phyloP scores from a whole-genome alignment of 2,113 vertebrate species.

The Clarias macrocephalus region DNA sequence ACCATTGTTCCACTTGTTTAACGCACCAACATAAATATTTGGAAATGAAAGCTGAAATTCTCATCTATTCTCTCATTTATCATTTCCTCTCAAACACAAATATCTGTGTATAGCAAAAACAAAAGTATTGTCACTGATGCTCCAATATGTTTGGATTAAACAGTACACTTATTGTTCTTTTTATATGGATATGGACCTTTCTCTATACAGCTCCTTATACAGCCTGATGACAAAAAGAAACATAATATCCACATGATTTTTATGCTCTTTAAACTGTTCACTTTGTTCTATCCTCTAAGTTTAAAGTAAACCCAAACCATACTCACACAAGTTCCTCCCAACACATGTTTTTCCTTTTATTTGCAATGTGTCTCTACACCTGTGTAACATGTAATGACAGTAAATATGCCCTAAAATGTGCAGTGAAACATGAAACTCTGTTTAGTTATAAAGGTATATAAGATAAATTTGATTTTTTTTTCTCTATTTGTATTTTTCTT shows the following conservation, averaged over 20 bases:
- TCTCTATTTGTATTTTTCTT: neutral
- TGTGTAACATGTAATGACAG: neutral
- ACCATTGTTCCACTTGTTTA: neutral
- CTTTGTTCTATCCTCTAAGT: no score
- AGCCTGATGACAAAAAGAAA: neutral
- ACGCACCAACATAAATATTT: neutral
- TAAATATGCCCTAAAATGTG: neutral
- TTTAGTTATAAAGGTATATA: neutral
- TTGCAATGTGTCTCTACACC: neutral
- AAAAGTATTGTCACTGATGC: neutral
- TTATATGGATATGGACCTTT: neutral
- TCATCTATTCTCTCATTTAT: neutral
- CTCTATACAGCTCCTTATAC: neutral
- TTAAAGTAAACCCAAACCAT: neutral
- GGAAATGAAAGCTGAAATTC: neutral
- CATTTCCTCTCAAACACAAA: neutral
- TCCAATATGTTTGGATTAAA: no score
- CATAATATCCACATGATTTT: no score
- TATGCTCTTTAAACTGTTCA: no score
- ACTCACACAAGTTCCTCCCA: neutral
- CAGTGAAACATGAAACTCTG: neutral
- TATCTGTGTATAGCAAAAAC: neutral
- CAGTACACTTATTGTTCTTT: neutral
- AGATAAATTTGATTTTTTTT: neutral
- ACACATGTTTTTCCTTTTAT: neutral